phyloP scores from a whole-genome alignment of 2,888 invertebrate species.

The Mythimna impura region DNA sequence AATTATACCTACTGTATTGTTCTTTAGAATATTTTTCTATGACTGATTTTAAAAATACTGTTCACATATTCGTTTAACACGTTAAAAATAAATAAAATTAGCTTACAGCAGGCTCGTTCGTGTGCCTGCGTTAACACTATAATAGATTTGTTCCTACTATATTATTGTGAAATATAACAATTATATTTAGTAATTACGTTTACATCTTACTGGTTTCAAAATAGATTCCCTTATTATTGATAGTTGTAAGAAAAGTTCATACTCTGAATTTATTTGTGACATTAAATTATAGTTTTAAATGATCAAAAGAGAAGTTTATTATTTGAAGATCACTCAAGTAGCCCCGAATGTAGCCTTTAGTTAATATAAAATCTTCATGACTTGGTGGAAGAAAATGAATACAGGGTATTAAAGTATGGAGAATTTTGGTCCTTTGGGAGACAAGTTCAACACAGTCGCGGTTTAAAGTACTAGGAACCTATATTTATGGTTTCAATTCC shows the following conservation, averaged over 20 bases:
- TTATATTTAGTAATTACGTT: conserved; percentile 40
- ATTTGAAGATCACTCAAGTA: conserved; percentile 19
- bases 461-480: not conserved
- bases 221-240: conserved; percentile 21
- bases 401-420: not conserved
- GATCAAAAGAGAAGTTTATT: conserved; percentile 6
- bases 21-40: not conserved
- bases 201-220: conserved; percentile 37
- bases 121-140: conserved; percentile 60
- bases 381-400: conserved; percentile 2
- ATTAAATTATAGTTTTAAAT: not conserved
- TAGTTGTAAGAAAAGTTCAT: conserved; percentile 1
- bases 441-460: not conserved
- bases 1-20: not conserved
- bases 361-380: not conserved
- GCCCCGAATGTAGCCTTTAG: conserved; percentile 7
- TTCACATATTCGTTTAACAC: conserved; percentile 48
- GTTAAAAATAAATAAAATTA: conserved; percentile 58
- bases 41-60: not conserved
- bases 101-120: conserved; percentile 53
- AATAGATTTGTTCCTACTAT: conserved; percentile 66
- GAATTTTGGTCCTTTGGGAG: conserved; percentile 28
- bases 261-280: conserved; percentile 23
- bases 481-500: not conserved
- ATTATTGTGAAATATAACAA: conserved; percentile 54